Evolutionary conservation across 2,113 vertebrate genomes (phyloP).

Genomic region (Macrotis lagotis): DNA sequence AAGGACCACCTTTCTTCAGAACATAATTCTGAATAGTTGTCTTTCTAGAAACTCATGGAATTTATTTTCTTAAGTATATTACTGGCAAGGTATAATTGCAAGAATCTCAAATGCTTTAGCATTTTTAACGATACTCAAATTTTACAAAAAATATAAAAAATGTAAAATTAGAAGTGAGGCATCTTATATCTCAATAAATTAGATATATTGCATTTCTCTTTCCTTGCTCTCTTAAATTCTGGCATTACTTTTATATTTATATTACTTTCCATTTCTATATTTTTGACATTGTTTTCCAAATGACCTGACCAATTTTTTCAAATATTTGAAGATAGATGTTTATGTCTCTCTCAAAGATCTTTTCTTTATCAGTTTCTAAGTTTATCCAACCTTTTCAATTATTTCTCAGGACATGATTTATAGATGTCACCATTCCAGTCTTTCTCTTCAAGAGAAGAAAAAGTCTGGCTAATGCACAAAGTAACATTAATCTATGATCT

Average conservation of each 20-base stretch:
- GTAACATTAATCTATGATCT: background rate
- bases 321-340: background rate
- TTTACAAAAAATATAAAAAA: background rate
- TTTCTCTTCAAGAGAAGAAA: background rate
- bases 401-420: background rate
- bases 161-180: background rate
- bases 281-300: background rate
- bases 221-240: background rate
- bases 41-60: background rate
- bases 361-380: background rate
- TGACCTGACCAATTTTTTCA: background rate
- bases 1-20: background rate
- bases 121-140: background rate
- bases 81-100: background rate
- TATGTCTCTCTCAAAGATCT: background rate
- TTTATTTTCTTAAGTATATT: background rate
- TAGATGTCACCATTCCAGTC: background rate
- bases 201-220: background rate
- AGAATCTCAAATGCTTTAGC: background rate
- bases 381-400: too few species aligned
- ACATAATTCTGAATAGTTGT: background rate
- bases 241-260: background rate
- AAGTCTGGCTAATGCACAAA: background rate
- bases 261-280: background rate
- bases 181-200: background rate